Evolutionary conservation across 2,113 vertebrate genomes (phyloP), one percentile per base, ranked within the genome.

Genomic region (Boulengerochromis microlepis): DNA sequence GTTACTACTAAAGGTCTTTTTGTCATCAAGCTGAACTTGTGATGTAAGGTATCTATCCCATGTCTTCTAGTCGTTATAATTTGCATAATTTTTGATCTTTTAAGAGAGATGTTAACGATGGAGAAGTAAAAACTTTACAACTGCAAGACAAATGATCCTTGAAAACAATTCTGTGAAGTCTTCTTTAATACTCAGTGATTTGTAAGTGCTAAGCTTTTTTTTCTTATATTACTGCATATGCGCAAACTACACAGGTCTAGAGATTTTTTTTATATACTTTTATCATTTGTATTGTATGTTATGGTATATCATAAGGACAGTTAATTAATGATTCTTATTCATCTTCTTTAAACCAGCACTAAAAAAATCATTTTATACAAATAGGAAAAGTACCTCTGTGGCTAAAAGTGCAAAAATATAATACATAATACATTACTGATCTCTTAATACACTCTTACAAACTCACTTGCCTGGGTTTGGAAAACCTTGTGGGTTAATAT

Each of bases 81-180:
- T 69, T 53, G 10, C 15, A 5, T 69, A 26, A 1, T 50, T 56
- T n/a, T 16, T 83, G 7, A 29, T 66, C 31, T 24, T 15, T 47
- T 4, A 40, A 84, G 26, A 84, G 35, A 18, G 22, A 57, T 78
- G 18, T 9, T 52, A 50, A 74, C 7, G 24, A 86, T 66, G 81
- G 56, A 90, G 26, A 10, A 35, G 38, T 15, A 22, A 47, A 81
- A 78, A 83, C 29, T 31, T 87, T 71, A 6, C 42, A 56, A 57
- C 31, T 84, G 5, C 85, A n/a, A 24, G 15, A 38, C 26, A 66
- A 3, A 8, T 38, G 40, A 15, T 26, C 11, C 66, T 38, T 81
- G 38, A 74, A 26, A 83, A 24, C 2, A 10, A 61, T 38, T 74
- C 56, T 74, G 22, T 33, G 93, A 94, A 92, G 94, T 26, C 53